These are phyloP conservation scores for Aulostomus chinensis DNA, from an alignment of 2,797 vertebrate species.

Conservation along the genomic window DNA sequence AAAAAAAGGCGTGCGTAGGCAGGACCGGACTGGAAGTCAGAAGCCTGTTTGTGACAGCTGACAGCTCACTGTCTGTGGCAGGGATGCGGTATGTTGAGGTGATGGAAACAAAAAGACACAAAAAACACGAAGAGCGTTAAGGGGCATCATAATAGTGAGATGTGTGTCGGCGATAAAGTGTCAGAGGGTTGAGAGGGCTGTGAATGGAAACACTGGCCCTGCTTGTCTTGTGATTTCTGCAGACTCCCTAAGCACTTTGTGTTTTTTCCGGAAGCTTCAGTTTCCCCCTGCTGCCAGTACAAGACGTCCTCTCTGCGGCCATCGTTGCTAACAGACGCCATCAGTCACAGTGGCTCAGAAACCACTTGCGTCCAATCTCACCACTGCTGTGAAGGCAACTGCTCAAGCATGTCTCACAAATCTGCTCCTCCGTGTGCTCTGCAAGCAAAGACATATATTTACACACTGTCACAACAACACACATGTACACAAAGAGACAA, in stretches of 20 bases:
- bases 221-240: constrained; percentile 55
- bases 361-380: constrained; percentile 69
- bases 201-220: constrained; percentile 63
- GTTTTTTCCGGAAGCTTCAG: constrained; percentile 50
- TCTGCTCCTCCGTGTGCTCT: constrained; percentile 73
- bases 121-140: constrained; percentile 43
- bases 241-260: constrained; percentile 34
- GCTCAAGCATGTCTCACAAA: constrained; percentile 75
- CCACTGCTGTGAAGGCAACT: constrained; percentile 78
- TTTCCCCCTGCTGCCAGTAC: constrained; percentile 44
- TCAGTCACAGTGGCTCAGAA: constrained; percentile 74
- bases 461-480: constrained; percentile 46
- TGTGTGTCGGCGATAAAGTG: constrained; percentile 40
- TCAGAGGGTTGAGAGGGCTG: constrained; percentile 50
- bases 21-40: constrained; percentile 9
- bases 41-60: constrained; percentile 29
- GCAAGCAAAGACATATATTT: constrained; percentile 68
- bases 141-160: constrained; percentile 63
- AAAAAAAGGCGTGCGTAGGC: constrained; percentile 9
- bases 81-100: constrained; percentile 33
- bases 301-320: constrained; percentile 64
- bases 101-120: no score
- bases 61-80: neutral
- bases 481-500: constrained; percentile 18
- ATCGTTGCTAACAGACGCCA: constrained; percentile 67